Evolutionary conservation across 2,888 invertebrate genomes (phyloP), one percentile per base, ranked within the genome.

Genomic region (Drosophila ustulata): DNA sequence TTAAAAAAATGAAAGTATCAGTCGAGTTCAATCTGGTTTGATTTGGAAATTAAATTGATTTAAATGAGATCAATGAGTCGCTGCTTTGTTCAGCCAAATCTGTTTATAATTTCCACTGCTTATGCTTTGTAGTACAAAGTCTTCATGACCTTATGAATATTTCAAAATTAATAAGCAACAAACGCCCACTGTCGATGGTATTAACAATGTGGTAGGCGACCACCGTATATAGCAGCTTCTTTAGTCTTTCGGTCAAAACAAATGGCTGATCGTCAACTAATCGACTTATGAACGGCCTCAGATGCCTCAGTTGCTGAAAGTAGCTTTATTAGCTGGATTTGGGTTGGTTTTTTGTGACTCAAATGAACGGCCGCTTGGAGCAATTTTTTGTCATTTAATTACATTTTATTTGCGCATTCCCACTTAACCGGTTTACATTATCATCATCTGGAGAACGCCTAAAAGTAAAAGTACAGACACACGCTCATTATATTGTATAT

Each of bases 401-500:
- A 82, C 85, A 87, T 68, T 66, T 52, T 59, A 50, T 67, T 73
- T 58, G 55, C 32, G 51, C 13, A 58, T 62, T 52, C 56, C 59
- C 52, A 77, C 50, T 61, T 8, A 68, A 83, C 82, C 86, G 82
- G 82, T 83, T 88, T 63, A 65, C 66, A 64, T 74, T 49, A 69
- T 57, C 43, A 26, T 18, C 51, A 49, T 41, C 52, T 61, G 53
- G 59, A 52, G 46, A 64, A 26, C 18, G 50, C 39, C 58, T 28
- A 41, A 49, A 55, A 57, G 46, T 46, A 57, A 52, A 58, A 67
- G 63, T 62, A 41, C 58, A 58, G 55, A 58, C 3, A 26, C 18
- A 13, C n/a, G 30, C n/a, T 8, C 8, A 23, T n/a, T 13, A 37
- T n/a, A 37, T 37, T 37, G 37, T 25, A 13, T 51, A 41, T 41